Percentiles rank a stretch among this genome's conserved stretches.
Evolutionary conservation across 2,888 invertebrate species (phyloP).

Genomic region (Calameuta idolon): DNA sequence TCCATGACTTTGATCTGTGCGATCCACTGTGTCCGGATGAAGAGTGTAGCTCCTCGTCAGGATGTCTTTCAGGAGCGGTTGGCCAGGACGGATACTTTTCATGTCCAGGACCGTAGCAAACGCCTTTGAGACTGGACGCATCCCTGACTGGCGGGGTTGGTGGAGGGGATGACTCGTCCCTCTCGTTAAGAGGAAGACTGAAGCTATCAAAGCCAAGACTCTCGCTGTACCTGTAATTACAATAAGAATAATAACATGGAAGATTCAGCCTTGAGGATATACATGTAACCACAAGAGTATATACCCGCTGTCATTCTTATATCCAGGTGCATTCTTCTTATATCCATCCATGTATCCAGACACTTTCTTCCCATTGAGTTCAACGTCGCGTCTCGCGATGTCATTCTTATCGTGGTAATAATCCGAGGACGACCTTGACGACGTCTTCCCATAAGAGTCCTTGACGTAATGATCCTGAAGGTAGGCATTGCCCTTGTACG

Average conservation of each 20-base stretch:
- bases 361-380: conserved; percentile 47
- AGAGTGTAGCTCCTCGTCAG: conserved; percentile 62
- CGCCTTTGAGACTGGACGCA: conserved; percentile 75
- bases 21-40: conserved; percentile 69
- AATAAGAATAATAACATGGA: conserved; percentile 5
- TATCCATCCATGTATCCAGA: conserved; percentile 61
- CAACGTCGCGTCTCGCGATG: conserved; percentile 8
- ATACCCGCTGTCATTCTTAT: conserved; percentile 66
- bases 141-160: conserved; percentile 76
- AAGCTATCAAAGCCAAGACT: conserved; percentile 65
- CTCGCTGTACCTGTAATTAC: conserved; percentile 59
- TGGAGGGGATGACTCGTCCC: conserved; percentile 70
- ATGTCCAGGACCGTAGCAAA: conserved; percentile 78
- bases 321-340: conserved; percentile 64
- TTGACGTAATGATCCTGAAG: conserved; percentile 56
- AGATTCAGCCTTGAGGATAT: background rate
- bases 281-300: conserved; percentile 11
- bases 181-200: conserved; percentile 61
- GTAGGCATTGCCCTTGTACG: conserved; percentile 56
- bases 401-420: conserved; percentile 28
- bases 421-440: conserved; percentile 19
- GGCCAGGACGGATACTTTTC: conserved; percentile 84
- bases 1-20: conserved; percentile 78
- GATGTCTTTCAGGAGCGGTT: conserved; percentile 72
- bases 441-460: conserved; percentile 38